These are phyloP conservation scores for Myathropa florea DNA, from an alignment of 2,888 invertebrate genomes.

Conservation along the genomic window DNA sequence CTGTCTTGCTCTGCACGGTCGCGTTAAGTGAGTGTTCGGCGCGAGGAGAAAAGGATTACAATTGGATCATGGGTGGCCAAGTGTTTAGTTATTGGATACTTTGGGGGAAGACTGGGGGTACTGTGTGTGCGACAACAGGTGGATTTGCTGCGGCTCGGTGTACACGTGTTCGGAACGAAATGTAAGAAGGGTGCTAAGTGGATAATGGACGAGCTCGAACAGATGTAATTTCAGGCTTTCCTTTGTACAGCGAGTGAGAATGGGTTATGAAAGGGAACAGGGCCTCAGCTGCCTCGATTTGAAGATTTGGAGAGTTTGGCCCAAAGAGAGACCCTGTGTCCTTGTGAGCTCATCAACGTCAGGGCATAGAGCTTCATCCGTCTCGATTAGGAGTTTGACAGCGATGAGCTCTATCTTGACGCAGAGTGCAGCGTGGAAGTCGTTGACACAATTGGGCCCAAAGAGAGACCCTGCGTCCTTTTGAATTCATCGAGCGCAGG, in stretches of 20 bases:
- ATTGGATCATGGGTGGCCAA: slow-evolving; percentile 62
- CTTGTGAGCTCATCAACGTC: too few relatives aligned
- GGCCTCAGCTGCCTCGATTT: background rate
- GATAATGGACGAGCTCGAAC: slow-evolving; percentile 38
- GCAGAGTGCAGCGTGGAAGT: too few relatives aligned
- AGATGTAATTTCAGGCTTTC: slow-evolving; percentile 35
- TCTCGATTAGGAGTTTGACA: too few relatives aligned
- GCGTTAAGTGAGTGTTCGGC: slow-evolving; percentile 57
- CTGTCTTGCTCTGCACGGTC: slow-evolving; percentile 21
- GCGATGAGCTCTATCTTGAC: too few relatives aligned
- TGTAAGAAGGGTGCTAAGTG: slow-evolving; percentile 50
- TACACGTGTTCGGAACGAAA: slow-evolving; percentile 52
- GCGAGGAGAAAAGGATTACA: slow-evolving; percentile 46
- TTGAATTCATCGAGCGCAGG: too few relatives aligned
- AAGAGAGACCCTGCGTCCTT: too few relatives aligned
- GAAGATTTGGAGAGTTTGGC: too few relatives aligned
- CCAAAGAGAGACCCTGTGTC: too few relatives aligned
- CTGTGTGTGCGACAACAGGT: slow-evolving; percentile 32
- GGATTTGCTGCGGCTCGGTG: background rate
- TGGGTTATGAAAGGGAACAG: background rate
- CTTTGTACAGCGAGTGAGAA: background rate
- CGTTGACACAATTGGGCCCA: too few relatives aligned
- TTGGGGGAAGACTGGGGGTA: background rate
- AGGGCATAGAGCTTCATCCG: too few relatives aligned
- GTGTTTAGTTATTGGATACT: slow-evolving; percentile 49